Percentiles rank a stretch among this genome's conserved stretches.
These are phyloP conservation scores for Electrona antarctica DNA, from an alignment of 2,113 vertebrate species.

Conservation along the genomic window DNA sequence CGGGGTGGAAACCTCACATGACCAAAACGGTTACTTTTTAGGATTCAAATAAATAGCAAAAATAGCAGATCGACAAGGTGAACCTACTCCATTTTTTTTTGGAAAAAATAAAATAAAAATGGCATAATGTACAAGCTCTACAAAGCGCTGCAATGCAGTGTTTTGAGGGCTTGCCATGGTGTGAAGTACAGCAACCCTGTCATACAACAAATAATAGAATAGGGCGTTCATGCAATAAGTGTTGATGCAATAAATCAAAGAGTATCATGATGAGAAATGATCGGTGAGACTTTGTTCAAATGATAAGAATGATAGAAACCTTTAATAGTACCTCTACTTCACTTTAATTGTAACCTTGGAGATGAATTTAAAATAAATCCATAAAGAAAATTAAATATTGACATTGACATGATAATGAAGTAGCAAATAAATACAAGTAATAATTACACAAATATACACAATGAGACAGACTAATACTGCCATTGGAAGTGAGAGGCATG, in stretches of 20 bases:
- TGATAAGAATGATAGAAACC: conserved; percentile 70
- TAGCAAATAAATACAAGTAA: conserved; percentile 96
- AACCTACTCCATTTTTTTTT: too few species aligned
- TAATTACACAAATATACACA: conserved; percentile 95
- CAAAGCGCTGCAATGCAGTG: too few species aligned
- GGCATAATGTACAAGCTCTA: too few species aligned
- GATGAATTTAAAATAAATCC: conserved; percentile 83
- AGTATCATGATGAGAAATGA: not conserved
- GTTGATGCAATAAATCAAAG: not conserved
- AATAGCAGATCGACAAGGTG: too few species aligned
- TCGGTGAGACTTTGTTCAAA: conserved; percentile 1
- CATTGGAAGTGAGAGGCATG: conserved; percentile 80
- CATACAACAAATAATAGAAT: too few species aligned
- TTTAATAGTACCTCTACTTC: conserved; percentile 83
- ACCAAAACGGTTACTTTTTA: too few species aligned
- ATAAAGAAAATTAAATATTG: conserved; percentile 90
- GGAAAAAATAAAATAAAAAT: too few species aligned
- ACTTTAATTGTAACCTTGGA: conserved; percentile 86
- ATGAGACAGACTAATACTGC: conserved; percentile 88
- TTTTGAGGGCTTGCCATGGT: too few species aligned
- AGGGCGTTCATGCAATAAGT: too few species aligned
- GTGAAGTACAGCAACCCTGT: too few species aligned
- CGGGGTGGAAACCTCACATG: too few species aligned
- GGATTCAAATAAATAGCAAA: too few species aligned
- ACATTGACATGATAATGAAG: conserved; percentile 82